phyloP scores from a whole-genome alignment of 2,113 vertebrate species.

The Lanius collurio region DNA sequence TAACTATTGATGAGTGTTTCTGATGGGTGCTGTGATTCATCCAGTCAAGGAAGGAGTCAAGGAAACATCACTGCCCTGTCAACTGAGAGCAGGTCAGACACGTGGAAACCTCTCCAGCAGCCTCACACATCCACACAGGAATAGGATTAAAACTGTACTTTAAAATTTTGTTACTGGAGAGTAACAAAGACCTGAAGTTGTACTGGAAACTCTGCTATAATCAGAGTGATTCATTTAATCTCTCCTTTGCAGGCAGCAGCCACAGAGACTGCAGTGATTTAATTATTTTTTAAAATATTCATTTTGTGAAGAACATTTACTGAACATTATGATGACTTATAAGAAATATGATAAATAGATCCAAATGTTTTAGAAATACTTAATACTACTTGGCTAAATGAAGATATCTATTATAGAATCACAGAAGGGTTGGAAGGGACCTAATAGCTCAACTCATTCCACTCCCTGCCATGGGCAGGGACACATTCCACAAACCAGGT shows the following conservation, averaged over 20 bases:
- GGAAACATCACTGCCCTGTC: background rate
- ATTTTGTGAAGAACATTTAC: background rate
- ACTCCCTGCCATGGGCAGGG: background rate
- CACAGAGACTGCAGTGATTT: background rate
- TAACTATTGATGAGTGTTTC: background rate
- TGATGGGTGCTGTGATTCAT: background rate
- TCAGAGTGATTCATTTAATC: background rate
- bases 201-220: background rate
- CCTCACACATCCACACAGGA: background rate
- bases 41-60: background rate
- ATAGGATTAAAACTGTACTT: background rate
- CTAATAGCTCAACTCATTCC: background rate
- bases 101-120: background rate
- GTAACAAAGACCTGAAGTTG: background rate
- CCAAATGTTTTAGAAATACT: background rate
- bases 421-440: background rate
- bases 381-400: background rate
- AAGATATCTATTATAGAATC: background rate
- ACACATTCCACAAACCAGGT: background rate
- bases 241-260: background rate
- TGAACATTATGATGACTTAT: background rate
- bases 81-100: background rate
- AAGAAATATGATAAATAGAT: background rate
- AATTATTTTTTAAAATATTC: background rate
- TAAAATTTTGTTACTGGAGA: background rate